phyloP scores from a whole-genome alignment of 2,113 vertebrate species.

The Eleginops maclovinus region DNA sequence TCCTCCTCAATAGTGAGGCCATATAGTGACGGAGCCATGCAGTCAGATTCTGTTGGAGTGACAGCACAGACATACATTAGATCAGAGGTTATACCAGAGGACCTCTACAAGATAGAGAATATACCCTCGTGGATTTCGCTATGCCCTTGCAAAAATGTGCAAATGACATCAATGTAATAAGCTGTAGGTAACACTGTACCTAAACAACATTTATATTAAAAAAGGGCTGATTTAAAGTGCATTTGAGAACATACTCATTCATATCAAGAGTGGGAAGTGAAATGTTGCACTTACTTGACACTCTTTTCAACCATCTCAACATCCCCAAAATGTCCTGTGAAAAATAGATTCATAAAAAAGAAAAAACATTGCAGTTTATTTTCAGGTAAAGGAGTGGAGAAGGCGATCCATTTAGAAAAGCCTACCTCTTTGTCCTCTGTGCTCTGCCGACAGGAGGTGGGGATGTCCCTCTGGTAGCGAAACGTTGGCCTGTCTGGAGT shows the following conservation, averaged over 20 bases:
- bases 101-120: no score
- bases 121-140: no score
- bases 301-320: slow-evolving; percentile 62
- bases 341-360: slow-evolving; percentile 22
- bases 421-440: slow-evolving; percentile 1
- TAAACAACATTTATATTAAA: no score
- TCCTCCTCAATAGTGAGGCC: slow-evolving; percentile 65
- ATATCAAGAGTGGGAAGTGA: no score
- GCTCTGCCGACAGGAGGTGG: neutral
- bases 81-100: no score
- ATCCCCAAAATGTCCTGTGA: slow-evolving; percentile 47
- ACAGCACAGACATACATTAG: slow-evolving; percentile 19
- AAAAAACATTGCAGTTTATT: neutral
- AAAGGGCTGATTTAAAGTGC: no score
- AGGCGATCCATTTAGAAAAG: neutral
- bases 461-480: neutral
- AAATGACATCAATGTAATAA: no score
- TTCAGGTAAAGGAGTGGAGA: neutral
- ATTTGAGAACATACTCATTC: no score
- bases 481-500: neutral
- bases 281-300: slow-evolving; percentile 61
- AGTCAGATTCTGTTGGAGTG: slow-evolving; percentile 50
- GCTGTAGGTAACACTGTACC: no score
- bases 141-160: no score
- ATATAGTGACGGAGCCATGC: slow-evolving; percentile 27